phyloP scores from a whole-genome alignment of 2,113 vertebrate genomes.

The Pseudopodoces humilis region DNA sequence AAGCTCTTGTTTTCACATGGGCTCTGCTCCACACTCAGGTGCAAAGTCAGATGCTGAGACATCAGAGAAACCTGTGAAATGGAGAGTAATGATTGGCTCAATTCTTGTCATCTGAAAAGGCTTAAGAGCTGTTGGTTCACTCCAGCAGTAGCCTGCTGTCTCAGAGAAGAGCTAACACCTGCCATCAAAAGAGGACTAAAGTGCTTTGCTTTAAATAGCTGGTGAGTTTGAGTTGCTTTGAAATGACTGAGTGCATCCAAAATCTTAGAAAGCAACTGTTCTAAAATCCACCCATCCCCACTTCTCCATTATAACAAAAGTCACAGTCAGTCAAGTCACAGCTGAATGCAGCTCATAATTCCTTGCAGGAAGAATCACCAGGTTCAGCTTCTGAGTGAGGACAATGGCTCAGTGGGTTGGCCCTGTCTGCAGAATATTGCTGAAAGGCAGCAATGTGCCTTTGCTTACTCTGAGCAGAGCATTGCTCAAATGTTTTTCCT shows the following conservation, averaged over 20 bases:
- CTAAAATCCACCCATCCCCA: background rate
- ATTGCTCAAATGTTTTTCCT: background rate
- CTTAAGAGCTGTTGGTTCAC: background rate
- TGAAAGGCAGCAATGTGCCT: background rate
- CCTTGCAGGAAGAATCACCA: background rate
- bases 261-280: constrained; percentile 1
- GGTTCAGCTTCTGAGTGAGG: background rate
- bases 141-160: background rate
- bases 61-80: constrained; percentile 36
- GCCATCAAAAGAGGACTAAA: background rate
- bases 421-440: background rate
- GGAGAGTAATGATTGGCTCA: constrained; percentile 16
- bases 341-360: background rate
- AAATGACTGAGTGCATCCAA: background rate
- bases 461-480: background rate
- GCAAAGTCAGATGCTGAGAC: background rate
- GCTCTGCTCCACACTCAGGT: background rate
- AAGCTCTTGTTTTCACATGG: background rate
- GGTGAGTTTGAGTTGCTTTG: background rate
- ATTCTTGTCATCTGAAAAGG: constrained; percentile 6
- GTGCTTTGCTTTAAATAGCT: constrained; percentile 2
- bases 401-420: background rate
- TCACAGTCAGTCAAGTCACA: background rate
- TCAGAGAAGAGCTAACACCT: background rate
- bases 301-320: background rate